Conservation (phyloP, 2,888 invertebrate species). For the Graphium colonna region DNA sequence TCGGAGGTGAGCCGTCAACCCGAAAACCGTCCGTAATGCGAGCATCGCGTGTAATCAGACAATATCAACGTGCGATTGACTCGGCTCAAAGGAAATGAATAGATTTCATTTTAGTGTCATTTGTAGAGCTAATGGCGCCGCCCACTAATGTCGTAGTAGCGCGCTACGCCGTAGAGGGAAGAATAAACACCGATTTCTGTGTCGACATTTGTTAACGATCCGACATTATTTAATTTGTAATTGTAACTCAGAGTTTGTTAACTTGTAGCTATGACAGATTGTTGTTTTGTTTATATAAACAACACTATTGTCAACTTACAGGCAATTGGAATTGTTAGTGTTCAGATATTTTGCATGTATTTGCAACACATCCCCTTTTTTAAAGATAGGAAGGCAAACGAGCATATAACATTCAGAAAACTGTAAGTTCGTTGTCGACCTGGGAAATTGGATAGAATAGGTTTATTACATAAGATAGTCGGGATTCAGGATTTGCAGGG, state of each 20-base stretch:
- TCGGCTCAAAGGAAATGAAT: constrained; percentile 76
- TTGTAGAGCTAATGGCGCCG: constrained; percentile 75
- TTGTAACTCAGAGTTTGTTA: constrained; percentile 28
- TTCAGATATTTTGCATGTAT: too few relatives aligned
- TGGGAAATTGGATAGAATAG: too few relatives aligned
- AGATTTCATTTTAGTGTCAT: constrained; percentile 80
- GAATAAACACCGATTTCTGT: constrained; percentile 39
- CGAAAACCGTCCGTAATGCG: constrained; percentile 57
- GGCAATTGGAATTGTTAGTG: too few relatives aligned
- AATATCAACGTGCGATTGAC: constrained; percentile 74
- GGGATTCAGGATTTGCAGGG: too few relatives aligned
- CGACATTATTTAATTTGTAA: constrained; percentile 31
- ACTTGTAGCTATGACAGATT: neutral
- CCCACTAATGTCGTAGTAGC: constrained; percentile 56
- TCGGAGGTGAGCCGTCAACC: constrained; percentile 35
- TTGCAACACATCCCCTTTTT: too few relatives aligned
- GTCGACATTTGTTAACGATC: constrained; percentile 53
- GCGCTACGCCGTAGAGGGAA: constrained; percentile 20
- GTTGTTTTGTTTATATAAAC: neutral
- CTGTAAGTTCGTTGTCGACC: too few relatives aligned
- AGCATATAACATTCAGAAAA: too few relatives aligned
- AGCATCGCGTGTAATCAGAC: constrained; percentile 74
- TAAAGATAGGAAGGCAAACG: too few relatives aligned
- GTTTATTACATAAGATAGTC: too few relatives aligned
- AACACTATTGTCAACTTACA: too few relatives aligned